Base-by-base conservation (phyloP, 2,888 invertebrate species). In the Tuta absoluta region DNA sequence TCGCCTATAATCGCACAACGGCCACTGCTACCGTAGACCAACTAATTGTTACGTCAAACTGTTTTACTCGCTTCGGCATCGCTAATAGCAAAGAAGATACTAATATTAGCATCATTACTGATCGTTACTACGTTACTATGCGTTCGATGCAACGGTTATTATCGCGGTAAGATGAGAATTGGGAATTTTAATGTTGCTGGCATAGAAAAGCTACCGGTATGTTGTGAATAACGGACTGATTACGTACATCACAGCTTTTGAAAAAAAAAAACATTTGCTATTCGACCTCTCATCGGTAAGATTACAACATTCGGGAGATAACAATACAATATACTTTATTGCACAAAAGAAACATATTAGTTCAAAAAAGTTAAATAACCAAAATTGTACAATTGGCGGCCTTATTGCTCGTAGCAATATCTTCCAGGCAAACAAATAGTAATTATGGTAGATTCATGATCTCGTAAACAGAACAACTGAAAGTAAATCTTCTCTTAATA, bases 11-110 rank as follows among this genome's bases (percentile, higher is more conserved):
- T 60, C 60, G 60, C 60, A 45, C 37, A 12, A 1, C 45, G 41
- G 45, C 45, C 33, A 28, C 33, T 57, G n/a, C 38, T 8, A 14
- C 38, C 21, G 10, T 19, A 38, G 4, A 61, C 33, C 21, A 24
- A 28, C 61, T 61, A 61, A 61, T 61, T 61, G 49, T 61, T 61
- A 61, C 61, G 61, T 61, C 61, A 61, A 61, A 61, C 61, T 61
- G 49, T 61, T 61, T 49, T 61, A 49, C 49, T 28, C 24, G 49
- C 61, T 41, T 49, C 33, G 33, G 61, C 61, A 49, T 61, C 8
- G 45, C 45, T 45, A 45, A 45, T 61, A 49, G 14, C 12, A 12
- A 56, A 56, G 33, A 17, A 56, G 17, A 56, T 56, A 10, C 33
- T 8, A n/a, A 33, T 11, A 56, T 56, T 56, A 56, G 56, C 41